Conservation (phyloP, 2,888 invertebrate genomes). For the Busseola fusca region DNA sequence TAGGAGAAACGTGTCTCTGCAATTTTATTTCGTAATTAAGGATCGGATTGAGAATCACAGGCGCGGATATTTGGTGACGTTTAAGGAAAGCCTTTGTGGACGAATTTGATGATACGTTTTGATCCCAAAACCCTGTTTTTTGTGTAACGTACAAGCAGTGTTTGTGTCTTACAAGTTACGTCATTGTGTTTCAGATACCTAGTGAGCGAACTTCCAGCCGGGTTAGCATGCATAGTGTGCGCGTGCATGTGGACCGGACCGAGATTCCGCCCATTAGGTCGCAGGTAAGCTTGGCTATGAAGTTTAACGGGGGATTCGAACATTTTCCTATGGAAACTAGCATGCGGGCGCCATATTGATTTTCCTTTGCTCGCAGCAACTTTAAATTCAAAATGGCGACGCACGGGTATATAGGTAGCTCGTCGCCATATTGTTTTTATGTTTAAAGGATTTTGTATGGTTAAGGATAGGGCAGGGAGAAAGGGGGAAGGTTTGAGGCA, state of each 20-base stretch:
- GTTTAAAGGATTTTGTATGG: not conserved
- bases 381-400: conserved; percentile 9
- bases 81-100: not conserved
- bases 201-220: not conserved
- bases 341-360: not conserved
- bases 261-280: not conserved
- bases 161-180: not conserved
- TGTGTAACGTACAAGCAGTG: not conserved
- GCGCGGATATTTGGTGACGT: not conserved
- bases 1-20: too few relatives aligned
- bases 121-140: not conserved
- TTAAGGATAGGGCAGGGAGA: not conserved
- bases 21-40: not conserved
- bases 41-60: not conserved
- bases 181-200: conserved; percentile 18
- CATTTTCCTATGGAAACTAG: not conserved
- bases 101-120: not conserved
- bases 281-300: conserved; percentile 14
- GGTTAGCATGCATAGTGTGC: conserved; percentile 3
- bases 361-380: not conserved
- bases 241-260: not conserved
- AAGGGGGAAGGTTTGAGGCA: too few relatives aligned
- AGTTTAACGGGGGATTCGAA: not conserved
- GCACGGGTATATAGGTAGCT: too few relatives aligned
- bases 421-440: not conserved